Evolutionary conservation across 2,113 vertebrate species (phyloP).

Genomic region (Neodontobutis hainanensis): DNA sequence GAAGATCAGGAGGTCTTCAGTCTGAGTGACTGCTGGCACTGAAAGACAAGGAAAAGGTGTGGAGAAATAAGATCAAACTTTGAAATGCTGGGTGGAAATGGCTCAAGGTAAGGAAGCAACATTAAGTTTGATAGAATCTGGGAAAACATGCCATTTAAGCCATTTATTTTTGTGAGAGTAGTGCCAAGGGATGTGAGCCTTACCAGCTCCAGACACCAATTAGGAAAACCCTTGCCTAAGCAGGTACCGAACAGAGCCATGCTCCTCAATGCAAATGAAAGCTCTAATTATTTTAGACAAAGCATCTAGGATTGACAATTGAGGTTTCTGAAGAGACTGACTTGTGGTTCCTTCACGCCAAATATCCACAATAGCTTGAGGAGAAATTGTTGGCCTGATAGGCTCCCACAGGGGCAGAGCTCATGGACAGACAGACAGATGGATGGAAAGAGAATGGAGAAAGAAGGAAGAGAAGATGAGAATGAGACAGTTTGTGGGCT

Average conservation of each 20-base stretch:
- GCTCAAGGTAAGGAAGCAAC: conserved; percentile 30
- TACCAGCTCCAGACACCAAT: conserved; percentile 54
- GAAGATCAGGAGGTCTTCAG: conserved; percentile 32
- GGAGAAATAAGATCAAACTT: conserved; percentile 40
- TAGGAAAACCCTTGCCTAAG: conserved; percentile 55
- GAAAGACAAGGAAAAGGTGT: conserved; percentile 11
- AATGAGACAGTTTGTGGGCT: conserved; percentile 31
- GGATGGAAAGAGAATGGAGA: conserved; percentile 18
- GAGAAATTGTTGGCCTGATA: conserved; percentile 57
- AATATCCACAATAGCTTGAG: conserved; percentile 37
- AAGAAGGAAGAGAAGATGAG: background rate
- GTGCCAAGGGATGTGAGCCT: conserved; percentile 46
- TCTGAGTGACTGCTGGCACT: conserved; percentile 35
- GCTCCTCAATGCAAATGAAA: conserved; percentile 66
- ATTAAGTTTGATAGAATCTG: conserved; percentile 44
- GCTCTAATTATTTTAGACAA: conserved; percentile 75
- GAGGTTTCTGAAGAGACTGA: conserved; percentile 53
- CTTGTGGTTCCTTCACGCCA: conserved; percentile 39
- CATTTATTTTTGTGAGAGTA: conserved; percentile 32
- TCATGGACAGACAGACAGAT: conserved; percentile 38
- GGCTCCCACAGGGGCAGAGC: conserved; percentile 32
- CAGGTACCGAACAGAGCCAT: conserved; percentile 48
- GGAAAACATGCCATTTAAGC: conserved; percentile 60
- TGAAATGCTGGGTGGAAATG: conserved; percentile 41
- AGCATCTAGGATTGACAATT: conserved; percentile 55